These are phyloP conservation scores for Saccostrea cuccullata DNA, from an alignment of 1,140 invertebrate species.

Conservation along the genomic window DNA sequence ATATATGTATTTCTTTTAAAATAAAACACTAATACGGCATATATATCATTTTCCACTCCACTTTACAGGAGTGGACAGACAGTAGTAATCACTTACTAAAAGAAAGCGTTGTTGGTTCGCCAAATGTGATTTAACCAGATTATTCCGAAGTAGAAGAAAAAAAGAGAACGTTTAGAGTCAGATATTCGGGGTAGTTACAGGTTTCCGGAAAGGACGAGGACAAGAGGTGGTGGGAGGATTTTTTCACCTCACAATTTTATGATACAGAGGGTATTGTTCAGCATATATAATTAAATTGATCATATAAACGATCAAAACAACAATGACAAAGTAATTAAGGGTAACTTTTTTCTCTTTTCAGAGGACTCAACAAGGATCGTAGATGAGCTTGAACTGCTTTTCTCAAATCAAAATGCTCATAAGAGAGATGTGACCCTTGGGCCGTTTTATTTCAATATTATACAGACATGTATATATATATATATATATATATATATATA, in stretches of 20 bases:
- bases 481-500: no score
- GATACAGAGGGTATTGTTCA: not conserved
- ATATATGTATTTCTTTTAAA: no score
- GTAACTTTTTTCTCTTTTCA: not conserved
- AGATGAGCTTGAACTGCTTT: not conserved
- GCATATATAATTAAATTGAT: not conserved
- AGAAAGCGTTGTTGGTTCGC: not conserved
- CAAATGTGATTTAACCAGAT: not conserved
- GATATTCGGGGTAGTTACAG: not conserved
- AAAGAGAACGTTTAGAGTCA: not conserved
- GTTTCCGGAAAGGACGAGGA: not conserved
- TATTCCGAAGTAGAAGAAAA: not conserved
- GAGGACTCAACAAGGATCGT: not conserved
- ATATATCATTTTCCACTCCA: not conserved
- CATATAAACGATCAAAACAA: not conserved
- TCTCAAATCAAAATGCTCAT: no score
- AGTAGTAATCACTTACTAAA: not conserved
- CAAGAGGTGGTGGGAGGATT: not conserved
- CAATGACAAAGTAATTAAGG: not conserved
- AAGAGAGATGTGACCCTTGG: no score
- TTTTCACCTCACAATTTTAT: not conserved
- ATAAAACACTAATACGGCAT: no score
- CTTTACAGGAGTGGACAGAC: not conserved
- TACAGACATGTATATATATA: no score
- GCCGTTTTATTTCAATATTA: no score